These are phyloP conservation scores for Chaunax sp. DNA, from an alignment of 2,797 vertebrate species.

Conservation along the genomic window DNA sequence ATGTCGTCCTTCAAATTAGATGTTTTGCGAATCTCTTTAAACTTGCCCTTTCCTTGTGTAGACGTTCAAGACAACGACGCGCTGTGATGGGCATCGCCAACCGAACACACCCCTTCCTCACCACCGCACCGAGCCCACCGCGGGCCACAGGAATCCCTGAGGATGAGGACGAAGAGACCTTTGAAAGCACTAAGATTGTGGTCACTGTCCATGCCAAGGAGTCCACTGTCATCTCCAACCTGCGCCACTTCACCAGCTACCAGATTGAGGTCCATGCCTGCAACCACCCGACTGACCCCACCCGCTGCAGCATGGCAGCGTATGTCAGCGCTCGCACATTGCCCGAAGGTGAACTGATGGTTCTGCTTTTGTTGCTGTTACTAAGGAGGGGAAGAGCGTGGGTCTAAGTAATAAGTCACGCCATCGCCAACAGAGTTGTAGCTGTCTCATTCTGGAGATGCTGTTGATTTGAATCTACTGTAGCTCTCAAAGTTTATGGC, in stretches of 20 bases:
- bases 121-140: conserved; percentile 61
- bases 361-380: neutral
- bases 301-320: conserved; percentile 92
- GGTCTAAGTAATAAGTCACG: no score
- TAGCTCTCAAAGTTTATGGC: neutral
- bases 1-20: neutral
- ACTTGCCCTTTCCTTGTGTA: conserved; percentile 45
- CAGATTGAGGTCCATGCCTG: conserved; percentile 97
- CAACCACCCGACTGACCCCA: conserved; percentile 84
- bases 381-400: neutral
- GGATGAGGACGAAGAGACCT: conserved; percentile 65
- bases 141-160: conserved; percentile 62
- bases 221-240: conserved; percentile 90
- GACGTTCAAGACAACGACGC: conserved; percentile 86
- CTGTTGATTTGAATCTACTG: neutral
- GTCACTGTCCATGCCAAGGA: conserved; percentile 87
- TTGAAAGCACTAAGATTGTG: conserved; percentile 74
- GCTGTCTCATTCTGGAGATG: no score
- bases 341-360: conserved; percentile 88
- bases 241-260: conserved; percentile 95
- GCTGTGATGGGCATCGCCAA: conserved; percentile 87
- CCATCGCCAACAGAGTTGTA: no score
- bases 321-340: conserved; percentile 96
- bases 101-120: conserved; percentile 75
- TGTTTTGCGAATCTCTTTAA: neutral